These are phyloP conservation scores for Aethes cnicana DNA, from an alignment of 2,888 invertebrate species.

Conservation along the genomic window DNA sequence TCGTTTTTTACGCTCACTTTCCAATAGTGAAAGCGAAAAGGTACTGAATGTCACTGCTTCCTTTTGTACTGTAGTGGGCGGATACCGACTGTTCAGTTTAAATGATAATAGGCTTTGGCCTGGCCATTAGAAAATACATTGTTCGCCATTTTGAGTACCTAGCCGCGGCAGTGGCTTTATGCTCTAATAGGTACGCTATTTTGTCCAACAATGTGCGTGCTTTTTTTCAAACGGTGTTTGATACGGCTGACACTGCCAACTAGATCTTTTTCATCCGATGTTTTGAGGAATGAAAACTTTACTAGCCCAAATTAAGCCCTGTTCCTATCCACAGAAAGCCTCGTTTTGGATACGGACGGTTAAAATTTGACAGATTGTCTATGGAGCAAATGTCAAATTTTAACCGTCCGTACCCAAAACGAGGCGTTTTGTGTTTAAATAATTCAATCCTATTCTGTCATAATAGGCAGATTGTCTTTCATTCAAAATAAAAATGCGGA, in stretches of 20 bases:
- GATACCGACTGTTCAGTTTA: slow-evolving; percentile 57
- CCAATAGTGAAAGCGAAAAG: slow-evolving; percentile 82
- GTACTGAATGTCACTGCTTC: slow-evolving; percentile 79
- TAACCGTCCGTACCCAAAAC: too few species aligned
- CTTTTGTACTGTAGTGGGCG: slow-evolving; percentile 78
- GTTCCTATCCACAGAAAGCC: too few species aligned
- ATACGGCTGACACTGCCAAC: too few species aligned
- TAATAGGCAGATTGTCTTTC: neutral
- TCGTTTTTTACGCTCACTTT: slow-evolving; percentile 81
- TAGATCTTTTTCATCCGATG: too few species aligned
- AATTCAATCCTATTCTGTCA: too few species aligned
- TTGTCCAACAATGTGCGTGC: slow-evolving; percentile 24
- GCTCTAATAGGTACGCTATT: slow-evolving; percentile 26
- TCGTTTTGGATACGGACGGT: too few species aligned
- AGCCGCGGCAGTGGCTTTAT: slow-evolving; percentile 34
- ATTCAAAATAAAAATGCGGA: neutral
- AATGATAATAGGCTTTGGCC: slow-evolving; percentile 64
- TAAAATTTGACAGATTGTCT: too few species aligned
- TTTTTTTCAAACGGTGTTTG: slow-evolving; percentile 11
- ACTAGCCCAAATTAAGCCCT: too few species aligned
- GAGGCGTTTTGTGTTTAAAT: too few species aligned
- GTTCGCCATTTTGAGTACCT: slow-evolving; percentile 52
- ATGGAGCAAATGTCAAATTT: too few species aligned
- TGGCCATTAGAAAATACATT: slow-evolving; percentile 58
- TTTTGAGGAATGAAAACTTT: too few species aligned